Conservation (phyloP, 2,888 invertebrate species). For the Tinea trinotella region DNA sequence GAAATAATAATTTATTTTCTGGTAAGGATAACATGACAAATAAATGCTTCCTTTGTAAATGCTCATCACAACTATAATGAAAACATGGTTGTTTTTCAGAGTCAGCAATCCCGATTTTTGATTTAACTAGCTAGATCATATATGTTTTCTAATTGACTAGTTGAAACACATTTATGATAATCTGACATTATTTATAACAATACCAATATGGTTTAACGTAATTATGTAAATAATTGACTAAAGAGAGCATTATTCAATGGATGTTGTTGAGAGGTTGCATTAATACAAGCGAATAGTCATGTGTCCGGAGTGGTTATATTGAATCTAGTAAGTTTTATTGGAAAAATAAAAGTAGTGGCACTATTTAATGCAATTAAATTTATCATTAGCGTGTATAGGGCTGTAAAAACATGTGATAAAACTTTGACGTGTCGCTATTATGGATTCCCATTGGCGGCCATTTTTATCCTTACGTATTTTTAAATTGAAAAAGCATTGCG, state of each 20-base stretch:
- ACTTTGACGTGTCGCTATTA: slow-evolving; percentile 65
- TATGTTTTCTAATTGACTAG: too few species aligned
- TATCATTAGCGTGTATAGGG: not conserved
- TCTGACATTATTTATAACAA: not conserved
- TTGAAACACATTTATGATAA: too few species aligned
- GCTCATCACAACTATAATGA: slow-evolving; percentile 24
- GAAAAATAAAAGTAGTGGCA: not conserved
- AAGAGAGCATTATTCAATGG: not conserved
- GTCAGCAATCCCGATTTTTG: too few species aligned
- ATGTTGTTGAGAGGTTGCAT: not conserved
- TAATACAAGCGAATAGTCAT: not conserved
- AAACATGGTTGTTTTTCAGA: slow-evolving; percentile 73
- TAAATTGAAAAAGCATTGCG: not conserved
- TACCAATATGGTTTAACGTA: not conserved
- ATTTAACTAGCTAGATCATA: not conserved
- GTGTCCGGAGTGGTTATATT: not conserved
- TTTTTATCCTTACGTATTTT: slow-evolving; percentile 47
- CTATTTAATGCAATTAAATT: not conserved
- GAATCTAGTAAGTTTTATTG: slow-evolving; percentile 1
- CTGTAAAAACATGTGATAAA: slow-evolving; percentile 30
- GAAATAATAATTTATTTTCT: too few species aligned
- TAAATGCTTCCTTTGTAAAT: not conserved
- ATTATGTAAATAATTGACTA: slow-evolving; percentile 12
- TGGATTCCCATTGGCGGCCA: slow-evolving; percentile 63
- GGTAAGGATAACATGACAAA: too few species aligned